A percentile compares a stretch with the other conserved stretches of the same genome.
These are phyloP conservation scores for Chlorops oryzae DNA, from an alignment of 1,140 invertebrate genomes.

Conservation along the genomic window DNA sequence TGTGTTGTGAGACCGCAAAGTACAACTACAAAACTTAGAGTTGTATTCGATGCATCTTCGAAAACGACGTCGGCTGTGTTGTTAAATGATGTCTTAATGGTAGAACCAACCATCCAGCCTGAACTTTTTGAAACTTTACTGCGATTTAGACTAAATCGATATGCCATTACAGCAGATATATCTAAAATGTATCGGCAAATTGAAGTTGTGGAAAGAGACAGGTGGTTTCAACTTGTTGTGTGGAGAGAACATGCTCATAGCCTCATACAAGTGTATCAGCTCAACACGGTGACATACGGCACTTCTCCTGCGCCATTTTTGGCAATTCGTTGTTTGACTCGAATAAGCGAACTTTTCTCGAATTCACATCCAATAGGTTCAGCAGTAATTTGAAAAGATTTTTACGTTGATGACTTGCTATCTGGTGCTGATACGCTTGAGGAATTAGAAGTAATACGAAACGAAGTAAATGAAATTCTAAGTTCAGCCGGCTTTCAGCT, in stretches of 20 bases:
- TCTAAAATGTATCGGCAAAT: constrained; percentile 40
- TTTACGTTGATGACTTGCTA: background rate
- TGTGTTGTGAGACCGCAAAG: constrained; percentile 4
- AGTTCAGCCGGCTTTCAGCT: background rate
- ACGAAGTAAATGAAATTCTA: background rate
- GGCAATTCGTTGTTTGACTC: constrained; percentile 30
- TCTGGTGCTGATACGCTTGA: background rate
- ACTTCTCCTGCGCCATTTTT: constrained; percentile 35
- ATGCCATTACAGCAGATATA: constrained; percentile 22
- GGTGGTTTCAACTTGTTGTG: constrained; percentile 38
- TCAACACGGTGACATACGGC: constrained; percentile 38
- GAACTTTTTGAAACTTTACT: constrained; percentile 32
- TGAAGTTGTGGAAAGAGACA: constrained; percentile 17
- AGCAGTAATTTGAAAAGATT: constrained; percentile 28
- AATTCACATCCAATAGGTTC: constrained; percentile 21
- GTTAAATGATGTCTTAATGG: constrained; percentile 19
- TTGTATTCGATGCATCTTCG: constrained; percentile 9
- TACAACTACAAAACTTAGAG: constrained; percentile 18
- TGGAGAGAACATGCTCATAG: constrained; percentile 29
- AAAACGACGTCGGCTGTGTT: constrained; percentile 14
- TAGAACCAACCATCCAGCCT: constrained; percentile 15
- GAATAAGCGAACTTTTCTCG: constrained; percentile 27
- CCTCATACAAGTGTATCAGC: constrained; percentile 12
- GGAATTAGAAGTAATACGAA: background rate
- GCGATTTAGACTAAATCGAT: constrained; percentile 40